Percentiles rank a stretch among this genome's conserved stretches.
Conservation (phyloP, 2,797 vertebrate species). For the Scleropages formosus region DNA sequence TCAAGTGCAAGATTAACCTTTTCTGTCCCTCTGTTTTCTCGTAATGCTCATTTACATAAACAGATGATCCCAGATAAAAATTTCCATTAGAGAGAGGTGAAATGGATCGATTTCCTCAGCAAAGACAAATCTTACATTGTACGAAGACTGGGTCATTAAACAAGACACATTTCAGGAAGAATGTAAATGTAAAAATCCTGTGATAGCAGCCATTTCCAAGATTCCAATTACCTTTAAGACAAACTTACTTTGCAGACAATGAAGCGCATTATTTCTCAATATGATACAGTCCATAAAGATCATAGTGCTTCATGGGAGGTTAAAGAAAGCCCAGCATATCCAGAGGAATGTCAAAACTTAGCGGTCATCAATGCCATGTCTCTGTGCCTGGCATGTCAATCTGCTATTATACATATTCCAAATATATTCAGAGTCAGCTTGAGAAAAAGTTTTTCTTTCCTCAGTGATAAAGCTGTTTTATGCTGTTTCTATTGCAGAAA, state of each 20-base stretch:
- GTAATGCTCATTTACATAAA: constrained; percentile 99
- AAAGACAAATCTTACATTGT: constrained; percentile 99
- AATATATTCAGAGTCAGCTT: constrained; percentile 70
- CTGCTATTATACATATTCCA: constrained; percentile 68
- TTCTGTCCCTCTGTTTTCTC: constrained; percentile 75
- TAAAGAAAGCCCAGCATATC: constrained; percentile 99
- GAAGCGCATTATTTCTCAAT: constrained; percentile 99
- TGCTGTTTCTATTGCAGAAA: constrained; percentile 3
- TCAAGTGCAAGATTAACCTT: constrained; percentile 89
- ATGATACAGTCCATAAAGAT: constrained; percentile 99
- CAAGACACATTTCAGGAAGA: constrained; percentile 95
- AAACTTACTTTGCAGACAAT: constrained; percentile 99
- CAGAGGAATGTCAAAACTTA: constrained; percentile 88
- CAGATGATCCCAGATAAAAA: constrained; percentile 99
- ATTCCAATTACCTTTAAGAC: constrained; percentile 99
- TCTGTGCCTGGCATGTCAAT: constrained; percentile 66
- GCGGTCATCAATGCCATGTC: constrained; percentile 82
- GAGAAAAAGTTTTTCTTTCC: constrained; percentile 60
- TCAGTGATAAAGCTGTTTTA: neutral
- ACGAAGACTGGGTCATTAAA: constrained; percentile 98
- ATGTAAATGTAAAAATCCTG: constrained; percentile 94
- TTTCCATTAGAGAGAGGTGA: constrained; percentile 99
- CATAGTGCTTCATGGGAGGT: constrained; percentile 98
- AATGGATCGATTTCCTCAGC: constrained; percentile 99
- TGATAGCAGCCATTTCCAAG: constrained; percentile 96